Percentiles rank a stretch among this genome's conserved stretches.
Evolutionary conservation across 2,113 vertebrate genomes (phyloP).

Genomic region (Pithys albifrons): DNA sequence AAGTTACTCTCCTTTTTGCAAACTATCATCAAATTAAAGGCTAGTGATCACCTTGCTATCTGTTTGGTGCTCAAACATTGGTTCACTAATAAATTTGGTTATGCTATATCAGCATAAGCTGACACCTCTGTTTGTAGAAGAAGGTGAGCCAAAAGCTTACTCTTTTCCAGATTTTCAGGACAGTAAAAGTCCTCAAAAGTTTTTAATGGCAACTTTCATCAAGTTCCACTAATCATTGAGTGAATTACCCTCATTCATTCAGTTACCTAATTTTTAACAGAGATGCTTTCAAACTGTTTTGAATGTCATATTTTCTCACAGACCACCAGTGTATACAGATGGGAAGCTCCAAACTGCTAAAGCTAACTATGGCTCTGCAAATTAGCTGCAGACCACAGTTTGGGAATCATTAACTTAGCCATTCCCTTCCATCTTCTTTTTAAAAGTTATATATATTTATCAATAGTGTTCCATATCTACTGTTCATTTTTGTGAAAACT

Average conservation of each 20-base stretch:
- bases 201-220: neutral
- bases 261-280: neutral
- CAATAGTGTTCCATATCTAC: neutral
- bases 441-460: neutral
- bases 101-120: neutral
- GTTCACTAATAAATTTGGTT: neutral
- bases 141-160: neutral
- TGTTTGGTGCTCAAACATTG: neutral
- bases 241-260: neutral
- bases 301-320: neutral
- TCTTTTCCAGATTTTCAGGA: neutral
- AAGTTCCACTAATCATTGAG: neutral
- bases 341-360: neutral
- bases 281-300: neutral
- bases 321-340: neutral
- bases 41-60: neutral
- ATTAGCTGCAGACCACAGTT: neutral
- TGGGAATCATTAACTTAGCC: rapidly evolving
- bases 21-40: neutral
- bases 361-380: neutral
- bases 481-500: neutral
- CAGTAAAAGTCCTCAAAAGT: neutral
- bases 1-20: neutral
- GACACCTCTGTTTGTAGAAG: neutral
- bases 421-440: neutral